Conservation (phyloP, 2,113 vertebrate genomes). For the Hydrochoerus hydrochaeris region DNA sequence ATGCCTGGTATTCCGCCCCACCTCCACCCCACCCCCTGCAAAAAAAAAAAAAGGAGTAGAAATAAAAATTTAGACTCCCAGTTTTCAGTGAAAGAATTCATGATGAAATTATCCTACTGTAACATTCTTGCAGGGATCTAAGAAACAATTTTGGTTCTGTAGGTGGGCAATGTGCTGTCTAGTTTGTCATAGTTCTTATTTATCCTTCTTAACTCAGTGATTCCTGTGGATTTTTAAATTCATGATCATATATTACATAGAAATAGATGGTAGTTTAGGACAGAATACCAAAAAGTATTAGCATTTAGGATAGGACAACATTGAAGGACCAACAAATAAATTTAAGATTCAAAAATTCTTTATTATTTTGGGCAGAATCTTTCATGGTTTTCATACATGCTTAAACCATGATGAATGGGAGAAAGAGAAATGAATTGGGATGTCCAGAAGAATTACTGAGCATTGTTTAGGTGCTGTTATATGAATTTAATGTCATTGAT, state of each 20-base stretch:
- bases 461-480: not conserved
- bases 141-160: not conserved
- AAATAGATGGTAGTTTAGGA: not conserved
- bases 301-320: not conserved
- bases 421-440: not conserved
- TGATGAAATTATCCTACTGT: not conserved
- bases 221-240: constrained; percentile 23
- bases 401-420: not conserved
- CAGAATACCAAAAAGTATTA: not conserved
- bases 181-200: not conserved
- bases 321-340: not conserved
- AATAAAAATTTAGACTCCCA: not conserved
- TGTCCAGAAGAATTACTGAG: constrained; percentile 3
- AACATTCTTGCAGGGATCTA: not conserved
- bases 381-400: not conserved
- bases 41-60: not conserved
- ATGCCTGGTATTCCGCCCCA: no score
- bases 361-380: not conserved
- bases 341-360: constrained; percentile 33
- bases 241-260: not conserved
- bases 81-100: constrained; percentile 6
- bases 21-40: no score
- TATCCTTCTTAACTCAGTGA: not conserved
- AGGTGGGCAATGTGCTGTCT: not conserved
- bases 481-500: constrained; percentile 36